Base-by-base conservation (phyloP, 2,888 invertebrate species). In the Napeogenes sylphis region DNA sequence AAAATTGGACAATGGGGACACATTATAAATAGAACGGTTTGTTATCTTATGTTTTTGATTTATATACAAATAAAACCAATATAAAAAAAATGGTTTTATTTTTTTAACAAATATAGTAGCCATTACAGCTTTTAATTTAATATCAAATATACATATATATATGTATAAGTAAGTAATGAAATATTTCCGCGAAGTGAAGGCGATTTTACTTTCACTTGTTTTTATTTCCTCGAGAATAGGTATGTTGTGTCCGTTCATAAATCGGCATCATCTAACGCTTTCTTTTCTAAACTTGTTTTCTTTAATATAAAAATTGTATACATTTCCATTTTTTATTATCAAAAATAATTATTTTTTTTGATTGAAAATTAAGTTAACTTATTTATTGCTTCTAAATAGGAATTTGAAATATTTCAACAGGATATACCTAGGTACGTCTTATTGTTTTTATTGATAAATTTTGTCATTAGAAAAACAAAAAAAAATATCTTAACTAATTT, bases 1-100 rank as follows among this genome's bases (percentile, higher is more conserved):
- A 88, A 87, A 70, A 89, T 89, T 60, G 84, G 79, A 4, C 77
- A 84, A 72, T 90, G 90, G 90, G 90, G 90, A 35, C 82, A 82
- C 56, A 70, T 62, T 42, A 75, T 75, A 69, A 70, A 75, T 30
- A 78, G 79, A 76, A 70, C 76, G 86, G 89, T 90, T 74, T 70
- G 85, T 83, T 64, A 62, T 70, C 71, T 58, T 58, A 61, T 54
- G 62, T 85, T 73, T 70, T 62, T 63, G 71, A 70, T 61, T 53
- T 51, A 55, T 55, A 62, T 57, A 58, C 38, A 42, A 33, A 42
- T 47, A 51, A 53, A 53, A 21, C 55, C 21, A 21, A 21, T 21
- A 21, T 21, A 21, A 1, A 21, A 21, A 21, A 21, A 21, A 21
- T 21, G 21, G 21, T 21, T 21, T 21, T 21, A 21, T 21, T 55